Conservation (phyloP, 2,113 vertebrate species). For the Myotis lucifugus region DNA sequence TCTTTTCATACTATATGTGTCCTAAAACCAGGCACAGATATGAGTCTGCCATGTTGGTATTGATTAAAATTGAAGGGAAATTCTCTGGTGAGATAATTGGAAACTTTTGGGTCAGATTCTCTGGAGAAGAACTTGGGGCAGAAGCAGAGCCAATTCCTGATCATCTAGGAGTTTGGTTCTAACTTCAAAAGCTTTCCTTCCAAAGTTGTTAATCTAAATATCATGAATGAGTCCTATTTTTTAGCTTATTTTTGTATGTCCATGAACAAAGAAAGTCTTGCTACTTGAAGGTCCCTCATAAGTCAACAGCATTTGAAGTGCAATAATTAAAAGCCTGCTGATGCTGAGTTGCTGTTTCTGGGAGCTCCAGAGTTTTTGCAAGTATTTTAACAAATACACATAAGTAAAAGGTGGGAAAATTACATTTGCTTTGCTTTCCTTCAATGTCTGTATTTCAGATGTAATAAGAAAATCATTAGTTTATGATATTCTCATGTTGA, state of each 20-base stretch:
- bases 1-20: not conserved
- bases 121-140: not conserved
- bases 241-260: conserved; percentile 18
- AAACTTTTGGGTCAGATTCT: not conserved
- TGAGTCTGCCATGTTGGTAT: not conserved
- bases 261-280: not conserved
- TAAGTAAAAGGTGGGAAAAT: not conserved
- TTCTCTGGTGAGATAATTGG: not conserved
- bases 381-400: not conserved
- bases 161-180: not conserved
- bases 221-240: conserved; percentile 14
- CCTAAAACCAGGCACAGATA: not conserved
- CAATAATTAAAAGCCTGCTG: not conserved
- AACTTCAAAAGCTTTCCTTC: not conserved
- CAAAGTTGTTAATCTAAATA: conserved; percentile 30
- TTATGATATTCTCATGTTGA: not conserved
- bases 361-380: not conserved
- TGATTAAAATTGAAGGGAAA: not conserved
- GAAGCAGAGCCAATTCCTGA: not conserved
- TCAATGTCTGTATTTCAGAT: conserved; percentile 18
- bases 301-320: not conserved
- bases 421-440: conserved; percentile 11
- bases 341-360: not conserved
- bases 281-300: not conserved
- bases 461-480: not conserved